These are phyloP conservation scores for Acronicta psi DNA, from an alignment of 2,888 invertebrate genomes.

Conservation along the genomic window DNA sequence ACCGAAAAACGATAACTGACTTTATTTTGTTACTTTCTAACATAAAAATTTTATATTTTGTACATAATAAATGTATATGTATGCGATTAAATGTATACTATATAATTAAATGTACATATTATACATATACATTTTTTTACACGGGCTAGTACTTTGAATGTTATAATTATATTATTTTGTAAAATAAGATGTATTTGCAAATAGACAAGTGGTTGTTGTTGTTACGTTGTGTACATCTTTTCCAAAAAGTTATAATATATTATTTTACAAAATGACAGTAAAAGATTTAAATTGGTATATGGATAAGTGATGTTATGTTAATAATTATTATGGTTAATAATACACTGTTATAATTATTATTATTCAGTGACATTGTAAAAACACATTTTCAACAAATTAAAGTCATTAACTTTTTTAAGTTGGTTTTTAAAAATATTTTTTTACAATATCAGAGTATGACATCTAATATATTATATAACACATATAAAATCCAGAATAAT, in stretches of 20 bases:
- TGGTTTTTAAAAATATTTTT: slow-evolving; percentile 9
- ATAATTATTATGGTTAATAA: slow-evolving; percentile 32
- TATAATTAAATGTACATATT: not conserved
- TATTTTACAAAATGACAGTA: slow-evolving; percentile 46
- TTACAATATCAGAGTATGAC: slow-evolving; percentile 38
- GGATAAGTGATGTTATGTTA: slow-evolving; percentile 39
- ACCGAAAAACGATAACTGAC: no score
- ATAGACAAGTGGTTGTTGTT: slow-evolving; percentile 23
- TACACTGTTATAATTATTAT: slow-evolving; percentile 14
- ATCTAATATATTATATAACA: slow-evolving; percentile 46
- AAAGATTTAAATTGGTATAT: slow-evolving; percentile 32
- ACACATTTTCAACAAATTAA: not conserved
- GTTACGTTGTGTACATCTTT: slow-evolving; percentile 36
- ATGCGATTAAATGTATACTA: no score
- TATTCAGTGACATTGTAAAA: slow-evolving; percentile 38
- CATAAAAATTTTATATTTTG: not conserved
- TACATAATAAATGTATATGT: not conserved
- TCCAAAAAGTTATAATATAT: slow-evolving; percentile 35
- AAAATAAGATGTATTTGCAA: slow-evolving; percentile 22
- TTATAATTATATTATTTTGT: not conserved
- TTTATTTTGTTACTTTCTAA: not conserved
- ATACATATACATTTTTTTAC: not conserved
- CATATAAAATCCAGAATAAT: slow-evolving; percentile 52
- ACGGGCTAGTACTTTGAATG: no score
- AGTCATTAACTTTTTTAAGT: slow-evolving; percentile 2